A percentile compares a stretch with the other conserved stretches of the same genome.
These are phyloP conservation scores for Rhynchonycteris naso DNA, from an alignment of 2,797 vertebrate genomes.

Conservation along the genomic window DNA sequence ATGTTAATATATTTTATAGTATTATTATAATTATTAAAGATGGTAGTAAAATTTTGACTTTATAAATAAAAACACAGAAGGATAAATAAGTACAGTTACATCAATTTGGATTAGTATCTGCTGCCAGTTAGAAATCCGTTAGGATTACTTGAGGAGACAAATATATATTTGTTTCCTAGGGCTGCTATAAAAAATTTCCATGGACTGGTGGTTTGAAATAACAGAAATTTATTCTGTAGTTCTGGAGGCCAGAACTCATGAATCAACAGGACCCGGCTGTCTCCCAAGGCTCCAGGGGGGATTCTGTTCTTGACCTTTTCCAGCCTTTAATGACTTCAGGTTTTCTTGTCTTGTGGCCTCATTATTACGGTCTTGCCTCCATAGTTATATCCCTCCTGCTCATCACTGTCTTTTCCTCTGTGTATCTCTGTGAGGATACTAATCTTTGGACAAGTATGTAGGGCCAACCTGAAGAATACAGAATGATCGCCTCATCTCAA, in stretches of 20 bases:
- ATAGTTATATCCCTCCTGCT: neutral
- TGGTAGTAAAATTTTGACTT: neutral
- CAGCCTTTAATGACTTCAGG: neutral
- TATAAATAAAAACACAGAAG: neutral
- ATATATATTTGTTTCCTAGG: neutral
- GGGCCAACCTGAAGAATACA: neutral
- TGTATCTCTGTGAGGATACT: neutral
- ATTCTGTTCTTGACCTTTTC: neutral
- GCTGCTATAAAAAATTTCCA: neutral
- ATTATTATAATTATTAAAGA: neutral
- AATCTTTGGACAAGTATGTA: neutral
- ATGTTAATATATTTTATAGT: neutral
- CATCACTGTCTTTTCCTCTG: neutral
- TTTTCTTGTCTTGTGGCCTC: neutral
- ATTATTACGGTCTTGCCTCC: neutral
- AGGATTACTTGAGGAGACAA: neutral
- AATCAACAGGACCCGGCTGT: accelerated
- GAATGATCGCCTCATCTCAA: neutral
- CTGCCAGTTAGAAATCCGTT: neutral
- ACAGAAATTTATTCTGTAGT: neutral
- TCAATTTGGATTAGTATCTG: neutral
- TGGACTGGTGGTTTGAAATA: neutral
- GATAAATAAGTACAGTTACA: neutral
- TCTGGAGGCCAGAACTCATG: neutral
- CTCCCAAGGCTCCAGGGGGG: too few species aligned